These are phyloP conservation scores for Galaxias olidus DNA, from an alignment of 2,797 vertebrate genomes.

Conservation along the genomic window DNA sequence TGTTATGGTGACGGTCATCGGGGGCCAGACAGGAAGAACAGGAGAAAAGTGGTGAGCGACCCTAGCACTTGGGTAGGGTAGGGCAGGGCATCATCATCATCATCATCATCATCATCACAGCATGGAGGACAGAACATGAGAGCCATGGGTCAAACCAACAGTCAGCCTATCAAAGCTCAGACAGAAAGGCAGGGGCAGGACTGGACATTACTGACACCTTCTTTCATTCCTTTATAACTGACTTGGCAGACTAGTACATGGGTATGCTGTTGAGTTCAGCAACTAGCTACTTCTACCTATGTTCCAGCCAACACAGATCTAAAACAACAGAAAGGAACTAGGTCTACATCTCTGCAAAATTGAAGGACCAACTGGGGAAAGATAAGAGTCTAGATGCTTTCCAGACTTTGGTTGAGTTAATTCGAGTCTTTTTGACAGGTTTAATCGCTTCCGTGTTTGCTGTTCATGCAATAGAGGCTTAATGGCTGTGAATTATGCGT, in stretches of 20 bases:
- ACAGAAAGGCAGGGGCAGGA: conserved; percentile 16
- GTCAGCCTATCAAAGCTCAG: conserved; percentile 2
- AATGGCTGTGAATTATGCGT: too few relatives aligned
- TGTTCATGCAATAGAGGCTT: too few relatives aligned
- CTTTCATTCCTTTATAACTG: not conserved
- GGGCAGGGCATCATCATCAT: conserved; percentile 62
- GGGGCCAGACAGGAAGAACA: conserved; percentile 76
- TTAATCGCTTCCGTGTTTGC: too few relatives aligned
- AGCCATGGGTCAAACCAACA: conserved; percentile 68
- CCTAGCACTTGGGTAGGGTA: conserved; percentile 72
- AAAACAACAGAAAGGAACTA: too few relatives aligned
- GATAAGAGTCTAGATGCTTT: too few relatives aligned
- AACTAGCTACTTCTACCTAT: not conserved
- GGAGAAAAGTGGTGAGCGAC: conserved; percentile 86
- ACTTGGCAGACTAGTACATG: not conserved
- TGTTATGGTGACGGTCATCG: not conserved
- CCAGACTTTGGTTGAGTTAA: too few relatives aligned
- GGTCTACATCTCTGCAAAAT: too few relatives aligned
- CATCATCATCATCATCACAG: conserved; percentile 69
- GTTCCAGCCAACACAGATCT: too few relatives aligned
- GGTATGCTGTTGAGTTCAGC: not conserved
- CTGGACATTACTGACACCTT: not conserved
- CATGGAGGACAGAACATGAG: conserved; percentile 77
- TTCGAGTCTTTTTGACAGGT: too few relatives aligned
- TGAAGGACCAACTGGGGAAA: too few relatives aligned